Evolutionary conservation across 1,140 invertebrate genomes (phyloP).

Genomic region (Odontomachus brunneus): DNA sequence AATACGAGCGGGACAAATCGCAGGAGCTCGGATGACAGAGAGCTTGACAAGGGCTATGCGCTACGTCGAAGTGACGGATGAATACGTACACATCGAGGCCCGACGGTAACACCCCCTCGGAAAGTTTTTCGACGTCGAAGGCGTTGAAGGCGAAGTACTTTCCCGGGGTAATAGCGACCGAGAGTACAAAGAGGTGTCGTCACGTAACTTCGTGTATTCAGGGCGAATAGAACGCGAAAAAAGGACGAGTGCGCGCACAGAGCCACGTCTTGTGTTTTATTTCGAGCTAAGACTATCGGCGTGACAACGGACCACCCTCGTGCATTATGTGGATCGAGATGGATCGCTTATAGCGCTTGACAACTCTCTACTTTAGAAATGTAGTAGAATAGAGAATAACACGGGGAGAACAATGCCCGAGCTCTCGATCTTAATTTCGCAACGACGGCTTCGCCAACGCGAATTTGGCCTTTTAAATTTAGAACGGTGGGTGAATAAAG

Average conservation of each 20-base stretch:
- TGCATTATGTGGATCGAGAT: conserved; percentile 18
- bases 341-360: not conserved
- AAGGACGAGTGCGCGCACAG: not conserved
- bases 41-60: conserved; percentile 47
- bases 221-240: conserved; percentile 21
- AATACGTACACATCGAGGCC: conserved; percentile 28
- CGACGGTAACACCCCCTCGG: not conserved
- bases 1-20: conserved; percentile 45
- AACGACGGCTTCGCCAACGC: no score
- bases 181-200: conserved; percentile 60
- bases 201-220: conserved; percentile 50
- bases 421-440: no score
- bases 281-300: conserved; percentile 7
- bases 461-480: no score
- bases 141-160: conserved; percentile 46
- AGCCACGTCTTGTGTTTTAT: conserved; percentile 18
- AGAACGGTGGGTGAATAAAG: no score
- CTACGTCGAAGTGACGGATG: conserved; percentile 60
- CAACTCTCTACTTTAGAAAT: not conserved
- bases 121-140: conserved; percentile 53
- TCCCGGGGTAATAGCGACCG: conserved; percentile 47
- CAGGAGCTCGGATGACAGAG: conserved; percentile 48
- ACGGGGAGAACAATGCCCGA: no score
- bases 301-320: not conserved
- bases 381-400: not conserved